phyloP scores from a whole-genome alignment of 2,797 vertebrate species.

The Megaceryle alcyon region DNA sequence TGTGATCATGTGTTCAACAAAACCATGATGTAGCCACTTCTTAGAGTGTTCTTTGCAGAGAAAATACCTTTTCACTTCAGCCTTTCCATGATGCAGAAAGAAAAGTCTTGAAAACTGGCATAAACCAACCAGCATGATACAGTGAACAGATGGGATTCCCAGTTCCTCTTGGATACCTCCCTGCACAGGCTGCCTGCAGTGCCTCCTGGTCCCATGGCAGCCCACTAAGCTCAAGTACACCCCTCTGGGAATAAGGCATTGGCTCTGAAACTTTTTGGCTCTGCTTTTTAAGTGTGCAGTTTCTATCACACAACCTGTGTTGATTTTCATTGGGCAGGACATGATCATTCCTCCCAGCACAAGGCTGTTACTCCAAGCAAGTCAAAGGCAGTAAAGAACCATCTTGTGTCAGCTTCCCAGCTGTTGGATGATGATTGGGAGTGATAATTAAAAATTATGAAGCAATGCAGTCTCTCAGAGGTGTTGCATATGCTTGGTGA shows the following conservation, averaged over 20 bases:
- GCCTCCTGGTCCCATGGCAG: neutral
- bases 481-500: neutral
- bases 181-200: neutral
- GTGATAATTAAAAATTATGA: neutral
- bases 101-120: neutral
- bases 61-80: neutral
- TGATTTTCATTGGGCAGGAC: neutral
- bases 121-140: neutral
- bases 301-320: neutral
- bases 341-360: accelerated
- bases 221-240: accelerated
- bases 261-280: neutral
- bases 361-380: neutral
- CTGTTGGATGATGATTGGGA: neutral
- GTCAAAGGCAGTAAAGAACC: neutral
- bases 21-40: neutral
- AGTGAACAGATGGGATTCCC: neutral
- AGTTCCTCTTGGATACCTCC: neutral
- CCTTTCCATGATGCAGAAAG: neutral
- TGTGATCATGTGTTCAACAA: neutral
- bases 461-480: neutral
- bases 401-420: neutral
- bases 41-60: neutral
- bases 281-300: accelerated
- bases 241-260: neutral